phyloP scores from a whole-genome alignment of 1,140 invertebrate genomes.

The Oedothorax gibbosus region DNA sequence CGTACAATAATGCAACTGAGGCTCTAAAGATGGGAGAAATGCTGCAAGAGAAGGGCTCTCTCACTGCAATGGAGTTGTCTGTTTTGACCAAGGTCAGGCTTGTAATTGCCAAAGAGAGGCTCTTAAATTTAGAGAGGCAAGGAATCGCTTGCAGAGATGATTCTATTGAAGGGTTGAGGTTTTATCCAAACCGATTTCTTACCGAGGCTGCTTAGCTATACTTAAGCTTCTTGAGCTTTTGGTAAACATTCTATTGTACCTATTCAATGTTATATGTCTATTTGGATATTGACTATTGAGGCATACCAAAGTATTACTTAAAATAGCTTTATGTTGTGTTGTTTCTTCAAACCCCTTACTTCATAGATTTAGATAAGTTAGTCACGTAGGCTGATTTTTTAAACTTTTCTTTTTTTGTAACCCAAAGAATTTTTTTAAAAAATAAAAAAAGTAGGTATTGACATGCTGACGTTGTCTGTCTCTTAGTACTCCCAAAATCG shows the following conservation, averaged over 20 bases:
- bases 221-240: not conserved
- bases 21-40: conserved; percentile 78
- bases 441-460: too few species aligned
- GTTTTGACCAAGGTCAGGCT: conserved; percentile 84
- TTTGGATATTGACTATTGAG: not conserved
- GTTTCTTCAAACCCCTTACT: too few species aligned
- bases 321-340: too few species aligned
- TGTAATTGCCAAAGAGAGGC: conserved; percentile 87
- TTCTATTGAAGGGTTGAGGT: conserved; percentile 89
- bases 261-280: not conserved
- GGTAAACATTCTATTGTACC: not conserved
- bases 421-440: too few species aligned
- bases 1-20: conserved; percentile 82
- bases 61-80: conserved; percentile 89
- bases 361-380: too few species aligned
- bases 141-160: conserved; percentile 93
- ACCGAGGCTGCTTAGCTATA: conserved; percentile 65
- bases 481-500: too few species aligned
- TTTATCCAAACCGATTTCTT: conserved; percentile 88
- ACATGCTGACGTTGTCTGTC: too few species aligned
- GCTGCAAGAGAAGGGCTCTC: conserved; percentile 76
- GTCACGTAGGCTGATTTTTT: too few species aligned
- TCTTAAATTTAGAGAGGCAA: conserved; percentile 84
- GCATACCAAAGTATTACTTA: too few species aligned
- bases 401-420: too few species aligned